phyloP scores from a whole-genome alignment of 2,113 vertebrate genomes.

The Romanogobio albipinnatus region DNA sequence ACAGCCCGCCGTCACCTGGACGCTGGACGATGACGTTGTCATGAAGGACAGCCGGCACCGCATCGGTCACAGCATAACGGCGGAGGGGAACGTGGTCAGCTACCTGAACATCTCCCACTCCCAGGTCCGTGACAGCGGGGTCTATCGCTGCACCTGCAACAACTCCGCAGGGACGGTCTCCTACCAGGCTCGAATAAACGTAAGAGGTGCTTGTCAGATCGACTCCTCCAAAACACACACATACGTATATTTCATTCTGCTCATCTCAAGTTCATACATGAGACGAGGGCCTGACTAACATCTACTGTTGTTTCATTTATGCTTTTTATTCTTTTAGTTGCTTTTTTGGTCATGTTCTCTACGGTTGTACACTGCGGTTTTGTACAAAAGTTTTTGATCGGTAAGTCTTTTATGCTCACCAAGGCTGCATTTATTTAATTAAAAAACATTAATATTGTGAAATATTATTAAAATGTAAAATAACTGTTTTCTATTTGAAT shows the following conservation, averaged over 20 bases:
- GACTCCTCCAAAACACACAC: constrained; percentile 91
- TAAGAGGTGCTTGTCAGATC: constrained; percentile 99
- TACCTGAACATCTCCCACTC: constrained; percentile 96
- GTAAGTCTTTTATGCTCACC: no score
- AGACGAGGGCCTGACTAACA: constrained; percentile 28
- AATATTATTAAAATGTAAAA: no score
- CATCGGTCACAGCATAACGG: constrained; percentile 92
- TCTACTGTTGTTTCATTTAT: background rate
- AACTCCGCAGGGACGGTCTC: constrained; percentile 97
- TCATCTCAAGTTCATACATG: constrained; percentile 68
- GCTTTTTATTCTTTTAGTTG: background rate
- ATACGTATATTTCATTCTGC: constrained; percentile 70
- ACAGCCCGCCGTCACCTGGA: constrained; percentile 91
- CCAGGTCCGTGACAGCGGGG: constrained; percentile 94
- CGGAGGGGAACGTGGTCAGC: constrained; percentile 93
- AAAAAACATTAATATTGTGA: no score
- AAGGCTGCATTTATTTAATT: no score
- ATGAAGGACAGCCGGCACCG: constrained; percentile 91
- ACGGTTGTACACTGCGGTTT: no score
- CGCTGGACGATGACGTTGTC: constrained; percentile 92
- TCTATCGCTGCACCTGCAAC: constrained; percentile 97
- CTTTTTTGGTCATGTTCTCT: background rate
- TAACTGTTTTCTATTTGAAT: no score
- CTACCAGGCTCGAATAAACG: constrained; percentile 99
- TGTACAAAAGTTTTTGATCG: no score